Evolutionary conservation across 2,797 vertebrate genomes (phyloP).

Genomic region (Myotis pilosus): DNA sequence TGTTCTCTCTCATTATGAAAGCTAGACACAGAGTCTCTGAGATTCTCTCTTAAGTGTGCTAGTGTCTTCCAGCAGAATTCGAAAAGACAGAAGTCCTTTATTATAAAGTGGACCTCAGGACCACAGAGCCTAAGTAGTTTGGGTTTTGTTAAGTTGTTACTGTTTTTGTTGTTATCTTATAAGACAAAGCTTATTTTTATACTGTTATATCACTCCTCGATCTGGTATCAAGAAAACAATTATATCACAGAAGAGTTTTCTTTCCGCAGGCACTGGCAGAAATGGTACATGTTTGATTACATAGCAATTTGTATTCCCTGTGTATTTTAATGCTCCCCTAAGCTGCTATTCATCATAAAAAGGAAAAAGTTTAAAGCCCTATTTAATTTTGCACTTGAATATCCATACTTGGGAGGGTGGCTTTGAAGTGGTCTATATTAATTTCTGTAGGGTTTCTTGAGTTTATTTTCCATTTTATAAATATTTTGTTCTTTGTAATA

Average conservation of each 20-base stretch:
- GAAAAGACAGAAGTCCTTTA: not conserved
- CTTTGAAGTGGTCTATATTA: not conserved
- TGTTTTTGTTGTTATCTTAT: constrained; percentile 19
- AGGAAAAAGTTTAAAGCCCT: not conserved
- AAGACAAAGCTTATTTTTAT: not conserved
- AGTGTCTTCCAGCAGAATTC: not conserved
- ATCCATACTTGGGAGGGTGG: not conserved
- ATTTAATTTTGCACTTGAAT: constrained; percentile 42
- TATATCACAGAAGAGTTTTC: not conserved
- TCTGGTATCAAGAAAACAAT: not conserved
- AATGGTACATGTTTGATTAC: not conserved
- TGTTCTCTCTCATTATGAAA: not conserved
- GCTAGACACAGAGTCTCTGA: not conserved
- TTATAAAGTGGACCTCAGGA: not conserved
- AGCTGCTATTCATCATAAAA: constrained; percentile 33
- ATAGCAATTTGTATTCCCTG: not conserved
- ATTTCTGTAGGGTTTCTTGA: constrained; percentile 40
- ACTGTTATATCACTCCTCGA: not conserved
- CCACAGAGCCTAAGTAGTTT: not conserved
- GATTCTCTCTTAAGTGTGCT: not conserved
- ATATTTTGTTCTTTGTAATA: not conserved
- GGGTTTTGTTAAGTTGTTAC: constrained; percentile 2
- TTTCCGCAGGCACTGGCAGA: not conserved
- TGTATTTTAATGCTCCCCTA: not conserved
- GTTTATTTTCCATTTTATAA: constrained; percentile 41